Evolutionary conservation across 1,140 invertebrate genomes (phyloP).

Genomic region (Drosophila burlai): DNA sequence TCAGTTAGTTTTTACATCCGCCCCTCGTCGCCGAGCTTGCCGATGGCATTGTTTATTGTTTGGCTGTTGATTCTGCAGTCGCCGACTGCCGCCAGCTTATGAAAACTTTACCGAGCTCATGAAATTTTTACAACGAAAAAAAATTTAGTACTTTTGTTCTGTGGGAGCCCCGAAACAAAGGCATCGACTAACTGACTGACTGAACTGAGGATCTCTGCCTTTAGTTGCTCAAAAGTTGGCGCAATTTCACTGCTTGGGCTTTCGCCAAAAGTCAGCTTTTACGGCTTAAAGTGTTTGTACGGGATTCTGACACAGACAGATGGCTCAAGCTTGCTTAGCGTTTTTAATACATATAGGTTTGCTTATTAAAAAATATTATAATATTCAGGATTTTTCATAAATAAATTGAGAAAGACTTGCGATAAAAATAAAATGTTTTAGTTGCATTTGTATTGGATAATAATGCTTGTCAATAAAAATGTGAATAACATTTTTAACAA

Average conservation of each 20-base stretch:
- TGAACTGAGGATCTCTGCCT: conserved; percentile 42
- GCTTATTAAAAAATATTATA: not conserved
- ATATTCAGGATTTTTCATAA: not conserved
- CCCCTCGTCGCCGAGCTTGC: not conserved
- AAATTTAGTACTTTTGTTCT: conserved; percentile 5
- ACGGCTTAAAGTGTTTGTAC: conserved; percentile 16
- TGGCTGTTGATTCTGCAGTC: conserved; percentile 31
- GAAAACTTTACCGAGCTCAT: conserved; percentile 66
- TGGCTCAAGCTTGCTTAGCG: conserved; percentile 7
- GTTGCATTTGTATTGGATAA: not conserved
- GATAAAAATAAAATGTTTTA: not conserved
- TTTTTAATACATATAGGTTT: conserved; percentile 1
- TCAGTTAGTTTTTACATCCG: conserved; percentile 68
- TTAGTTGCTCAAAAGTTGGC: conserved; percentile 58
- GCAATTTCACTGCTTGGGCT: conserved; percentile 48
- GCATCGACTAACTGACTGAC: conserved; percentile 34
- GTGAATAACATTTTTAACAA: not conserved
- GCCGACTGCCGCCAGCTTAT: conserved; percentile 51
- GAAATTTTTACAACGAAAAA: conserved; percentile 64
- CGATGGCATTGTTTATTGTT: conserved; percentile 67
- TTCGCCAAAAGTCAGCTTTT: conserved; percentile 26
- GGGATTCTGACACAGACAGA: conserved; percentile 7
- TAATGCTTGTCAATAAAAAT: not conserved
- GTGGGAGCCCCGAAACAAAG: conserved; percentile 43
- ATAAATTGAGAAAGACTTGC: too few species aligned